These are phyloP conservation scores for Bradypodion ventrale DNA, from an alignment of 2,797 vertebrate genomes.

Conservation along the genomic window DNA sequence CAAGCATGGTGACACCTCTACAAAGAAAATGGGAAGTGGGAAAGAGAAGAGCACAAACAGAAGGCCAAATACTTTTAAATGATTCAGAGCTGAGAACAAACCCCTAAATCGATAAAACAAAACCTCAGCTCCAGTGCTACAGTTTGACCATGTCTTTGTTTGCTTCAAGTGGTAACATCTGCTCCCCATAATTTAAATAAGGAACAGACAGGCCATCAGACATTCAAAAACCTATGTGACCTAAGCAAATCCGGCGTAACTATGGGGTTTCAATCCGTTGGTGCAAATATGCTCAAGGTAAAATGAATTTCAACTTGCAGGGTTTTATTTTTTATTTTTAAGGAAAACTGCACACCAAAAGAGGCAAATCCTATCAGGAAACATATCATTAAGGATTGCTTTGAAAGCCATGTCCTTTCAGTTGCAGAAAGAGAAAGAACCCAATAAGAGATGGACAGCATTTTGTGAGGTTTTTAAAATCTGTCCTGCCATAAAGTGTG, in stretches of 20 bases:
- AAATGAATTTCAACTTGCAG: constrained; percentile 23
- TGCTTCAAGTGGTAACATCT: constrained; percentile 52
- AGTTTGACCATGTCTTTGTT: constrained; percentile 56
- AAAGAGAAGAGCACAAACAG: neutral
- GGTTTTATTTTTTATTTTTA: neutral
- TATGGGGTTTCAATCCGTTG: neutral
- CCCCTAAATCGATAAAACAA: constrained; percentile 45
- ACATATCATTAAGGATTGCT: constrained; percentile 12
- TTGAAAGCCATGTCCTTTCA: constrained; percentile 19
- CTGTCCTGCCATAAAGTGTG: constrained; percentile 3
- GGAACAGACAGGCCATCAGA: constrained; percentile 54
- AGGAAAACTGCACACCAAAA: neutral
- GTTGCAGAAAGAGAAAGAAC: neutral
- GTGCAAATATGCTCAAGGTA: neutral
- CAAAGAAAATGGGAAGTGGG: constrained; percentile 26
- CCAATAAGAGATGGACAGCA: neutral
- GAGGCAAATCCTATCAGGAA: neutral
- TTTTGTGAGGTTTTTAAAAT: fast-evolving
- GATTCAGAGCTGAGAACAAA: constrained; percentile 37
- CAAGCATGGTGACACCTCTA: neutral
- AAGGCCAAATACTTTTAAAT: constrained; percentile 12
- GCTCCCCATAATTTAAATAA: constrained; percentile 62
- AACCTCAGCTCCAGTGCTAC: constrained; percentile 39
- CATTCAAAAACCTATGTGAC: constrained; percentile 46
- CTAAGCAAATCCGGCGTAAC: constrained; percentile 36